Conservation (phyloP, 2,888 invertebrate genomes). For the Clepsis dumicolana region DNA sequence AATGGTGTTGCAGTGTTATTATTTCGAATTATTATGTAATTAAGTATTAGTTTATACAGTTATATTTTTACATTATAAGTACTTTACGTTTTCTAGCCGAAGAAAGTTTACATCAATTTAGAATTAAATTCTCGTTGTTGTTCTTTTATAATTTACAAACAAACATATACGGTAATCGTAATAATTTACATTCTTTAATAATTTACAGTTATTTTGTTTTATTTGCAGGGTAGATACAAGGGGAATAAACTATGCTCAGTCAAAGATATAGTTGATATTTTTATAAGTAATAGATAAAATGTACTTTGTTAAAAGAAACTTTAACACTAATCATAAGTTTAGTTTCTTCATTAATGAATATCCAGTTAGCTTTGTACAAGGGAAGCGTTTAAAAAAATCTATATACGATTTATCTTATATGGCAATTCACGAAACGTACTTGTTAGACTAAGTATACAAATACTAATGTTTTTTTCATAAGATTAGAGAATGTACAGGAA, state of each 20-base stretch:
- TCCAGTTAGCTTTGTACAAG: conserved; percentile 37
- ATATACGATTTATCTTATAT: conserved; percentile 37
- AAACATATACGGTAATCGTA: conserved; percentile 50
- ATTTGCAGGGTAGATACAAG: conserved; percentile 63
- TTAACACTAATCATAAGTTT: conserved; percentile 56
- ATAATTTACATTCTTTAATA: conserved; percentile 49
- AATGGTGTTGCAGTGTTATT: conserved; percentile 74
- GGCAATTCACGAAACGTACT: conserved; percentile 47
- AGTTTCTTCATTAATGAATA: conserved; percentile 45
- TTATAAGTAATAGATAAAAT: conserved; percentile 49
- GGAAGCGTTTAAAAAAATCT: conserved; percentile 42
- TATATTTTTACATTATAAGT: conserved; percentile 56
- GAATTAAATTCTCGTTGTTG: conserved; percentile 85
- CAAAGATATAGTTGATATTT: conserved; percentile 69
- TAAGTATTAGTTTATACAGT: conserved; percentile 45
- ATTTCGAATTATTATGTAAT: conserved; percentile 49
- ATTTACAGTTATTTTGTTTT: conserved; percentile 51
- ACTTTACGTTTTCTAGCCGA: conserved; percentile 50
- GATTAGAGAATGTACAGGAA: conserved; percentile 76
- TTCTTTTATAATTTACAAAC: conserved; percentile 55
- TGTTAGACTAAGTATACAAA: conserved; percentile 56
- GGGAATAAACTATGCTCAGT: conserved; percentile 77
- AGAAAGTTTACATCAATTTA: conserved; percentile 77
- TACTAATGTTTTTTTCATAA: conserved; percentile 65
- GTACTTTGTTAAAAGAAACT: conserved; percentile 47